Percentiles rank a stretch among this genome's conserved stretches.
Evolutionary conservation across 2,888 invertebrate species (phyloP).

Genomic region (Proisotoma minuta): DNA sequence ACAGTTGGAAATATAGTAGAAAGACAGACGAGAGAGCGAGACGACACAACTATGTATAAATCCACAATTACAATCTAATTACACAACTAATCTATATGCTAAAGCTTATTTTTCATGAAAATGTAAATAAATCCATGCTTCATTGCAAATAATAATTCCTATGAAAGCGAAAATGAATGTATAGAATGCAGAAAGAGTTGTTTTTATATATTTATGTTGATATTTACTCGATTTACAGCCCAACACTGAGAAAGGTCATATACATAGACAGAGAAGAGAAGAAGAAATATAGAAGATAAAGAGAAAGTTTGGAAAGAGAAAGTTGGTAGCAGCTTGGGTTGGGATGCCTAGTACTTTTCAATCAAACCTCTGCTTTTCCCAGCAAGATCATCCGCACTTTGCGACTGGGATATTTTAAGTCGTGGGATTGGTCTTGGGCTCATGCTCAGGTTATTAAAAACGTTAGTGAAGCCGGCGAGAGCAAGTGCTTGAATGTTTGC

Average conservation of each 20-base stretch:
- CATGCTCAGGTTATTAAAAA: conserved; percentile 27
- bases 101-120: too few relatives aligned
- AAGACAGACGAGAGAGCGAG: too few relatives aligned
- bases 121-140: too few relatives aligned
- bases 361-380: conserved; percentile 39
- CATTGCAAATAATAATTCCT: too few relatives aligned
- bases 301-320: conserved; percentile 24
- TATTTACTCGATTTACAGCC: not conserved
- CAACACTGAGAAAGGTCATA: not conserved
- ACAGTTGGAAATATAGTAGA: too few relatives aligned
- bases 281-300: conserved; percentile 13
- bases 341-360: conserved; percentile 33
- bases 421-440: not conserved
- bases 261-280: not conserved
- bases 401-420: conserved; percentile 36
- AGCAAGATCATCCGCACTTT: conserved; percentile 43
- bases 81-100: too few relatives aligned
- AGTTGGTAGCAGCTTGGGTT: conserved; percentile 20
- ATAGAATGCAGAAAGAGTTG: too few relatives aligned
- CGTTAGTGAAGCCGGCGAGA: conserved; percentile 42
- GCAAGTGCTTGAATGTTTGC: conserved; percentile 44
- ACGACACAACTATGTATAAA: too few relatives aligned
- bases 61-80: too few relatives aligned
- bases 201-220: too few relatives aligned
- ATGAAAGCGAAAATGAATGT: too few relatives aligned